Evolutionary conservation across 2,797 vertebrate genomes (phyloP).

Genomic region (Acanthurus lineatus): DNA sequence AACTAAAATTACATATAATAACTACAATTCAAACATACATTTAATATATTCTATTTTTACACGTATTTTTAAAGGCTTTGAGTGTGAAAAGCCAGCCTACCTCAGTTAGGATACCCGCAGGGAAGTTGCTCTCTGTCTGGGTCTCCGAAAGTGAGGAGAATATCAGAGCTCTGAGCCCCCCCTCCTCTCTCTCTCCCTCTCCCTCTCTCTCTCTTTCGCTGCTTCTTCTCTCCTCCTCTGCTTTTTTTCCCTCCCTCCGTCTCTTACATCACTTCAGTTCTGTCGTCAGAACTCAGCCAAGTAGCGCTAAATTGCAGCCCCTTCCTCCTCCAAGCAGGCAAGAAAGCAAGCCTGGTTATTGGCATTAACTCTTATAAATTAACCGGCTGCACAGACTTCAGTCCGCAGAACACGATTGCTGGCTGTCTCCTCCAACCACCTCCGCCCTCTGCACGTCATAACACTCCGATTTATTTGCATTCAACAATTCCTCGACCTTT

Average conservation of each 20-base stretch:
- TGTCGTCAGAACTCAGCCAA: constrained; percentile 83
- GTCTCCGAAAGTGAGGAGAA: constrained; percentile 79
- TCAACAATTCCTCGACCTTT: constrained; percentile 15
- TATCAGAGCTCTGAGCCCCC: constrained; percentile 68
- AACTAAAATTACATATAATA: not conserved
- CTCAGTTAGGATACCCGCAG: constrained; percentile 67
- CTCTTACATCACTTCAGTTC: constrained; percentile 83
- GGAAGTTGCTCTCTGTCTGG: constrained; percentile 72
- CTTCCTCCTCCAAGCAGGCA: constrained; percentile 18
- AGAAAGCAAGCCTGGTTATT: constrained; percentile 58
- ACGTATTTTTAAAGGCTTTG: not conserved
- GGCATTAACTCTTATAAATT: constrained; percentile 70
- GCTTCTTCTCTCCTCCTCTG: constrained; percentile 58
- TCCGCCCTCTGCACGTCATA: not conserved
- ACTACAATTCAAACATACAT: not conserved
- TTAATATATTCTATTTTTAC: not conserved
- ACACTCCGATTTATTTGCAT: constrained; percentile 15
- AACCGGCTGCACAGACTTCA: constrained; percentile 66
- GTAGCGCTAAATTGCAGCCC: constrained; percentile 72
- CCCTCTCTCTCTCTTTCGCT: constrained; percentile 33
- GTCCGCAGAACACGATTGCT: constrained; percentile 29
- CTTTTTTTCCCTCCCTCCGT: constrained; percentile 63
- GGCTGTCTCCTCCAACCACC: constrained; percentile 1
- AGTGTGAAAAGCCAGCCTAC: constrained; percentile 65
- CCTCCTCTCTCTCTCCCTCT: constrained; percentile 7